Evolutionary conservation across 2,797 vertebrate genomes (phyloP).

Genomic region (Chiroxiphia lanceolata): DNA sequence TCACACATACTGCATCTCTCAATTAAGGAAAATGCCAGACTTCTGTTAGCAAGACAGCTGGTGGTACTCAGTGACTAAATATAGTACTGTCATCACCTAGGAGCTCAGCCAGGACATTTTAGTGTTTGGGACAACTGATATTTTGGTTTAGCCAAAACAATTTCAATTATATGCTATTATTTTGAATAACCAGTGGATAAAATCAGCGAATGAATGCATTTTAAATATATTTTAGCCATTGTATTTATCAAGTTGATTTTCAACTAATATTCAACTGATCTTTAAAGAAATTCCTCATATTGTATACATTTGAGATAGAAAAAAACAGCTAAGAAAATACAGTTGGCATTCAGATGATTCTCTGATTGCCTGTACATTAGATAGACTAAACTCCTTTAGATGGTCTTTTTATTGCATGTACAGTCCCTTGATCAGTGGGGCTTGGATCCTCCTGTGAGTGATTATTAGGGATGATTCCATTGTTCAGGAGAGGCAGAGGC

Average conservation of each 20-base stretch:
- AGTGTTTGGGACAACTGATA: constrained; percentile 64
- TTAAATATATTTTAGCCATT: neutral
- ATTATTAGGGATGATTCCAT: neutral
- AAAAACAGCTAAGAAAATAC: constrained; percentile 32
- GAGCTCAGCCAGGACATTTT: constrained; percentile 60
- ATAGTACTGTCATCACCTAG: constrained; percentile 72
- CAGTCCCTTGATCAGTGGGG: neutral
- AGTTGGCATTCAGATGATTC: constrained; percentile 48
- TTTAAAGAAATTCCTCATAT: constrained; percentile 8
- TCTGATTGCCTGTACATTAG: neutral
- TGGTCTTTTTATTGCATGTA: neutral
- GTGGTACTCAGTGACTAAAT: constrained; percentile 70
- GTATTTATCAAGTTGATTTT: constrained; percentile 37
- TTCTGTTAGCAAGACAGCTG: constrained; percentile 73
- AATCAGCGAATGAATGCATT: constrained; percentile 30
- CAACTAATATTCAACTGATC: neutral
- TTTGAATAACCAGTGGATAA: constrained; percentile 33
- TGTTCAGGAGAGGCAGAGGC: neutral
- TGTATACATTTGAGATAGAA: neutral
- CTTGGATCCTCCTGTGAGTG: neutral
- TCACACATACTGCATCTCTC: constrained; percentile 70
- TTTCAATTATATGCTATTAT: constrained; percentile 47
- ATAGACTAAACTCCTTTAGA: neutral
- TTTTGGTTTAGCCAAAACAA: constrained; percentile 68
- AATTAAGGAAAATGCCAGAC: constrained; percentile 71